These are phyloP conservation scores for Gonioctena quinquepunctata DNA, from an alignment of 1,140 invertebrate genomes.

Conservation along the genomic window DNA sequence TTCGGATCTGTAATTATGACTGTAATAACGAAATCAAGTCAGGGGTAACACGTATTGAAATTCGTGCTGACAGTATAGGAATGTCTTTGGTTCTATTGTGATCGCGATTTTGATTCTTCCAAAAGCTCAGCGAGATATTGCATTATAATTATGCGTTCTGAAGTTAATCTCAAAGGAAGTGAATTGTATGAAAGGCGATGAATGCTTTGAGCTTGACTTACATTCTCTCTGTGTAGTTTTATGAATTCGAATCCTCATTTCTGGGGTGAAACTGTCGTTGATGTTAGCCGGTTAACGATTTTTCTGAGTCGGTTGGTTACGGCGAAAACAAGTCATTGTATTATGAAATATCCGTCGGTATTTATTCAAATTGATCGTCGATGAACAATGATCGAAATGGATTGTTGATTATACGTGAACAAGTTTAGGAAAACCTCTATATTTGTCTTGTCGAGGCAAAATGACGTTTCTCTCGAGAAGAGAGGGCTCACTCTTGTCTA, in stretches of 20 bases:
- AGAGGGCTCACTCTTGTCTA: no score
- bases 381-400: no score
- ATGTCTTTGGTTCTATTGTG: constrained; percentile 22
- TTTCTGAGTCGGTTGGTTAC: not conserved
- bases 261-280: constrained; percentile 4
- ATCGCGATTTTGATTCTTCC: constrained; percentile 30
- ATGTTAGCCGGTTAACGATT: not conserved
- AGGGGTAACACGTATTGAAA: constrained; percentile 35
- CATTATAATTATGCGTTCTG: constrained; percentile 35
- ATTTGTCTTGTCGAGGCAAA: no score
- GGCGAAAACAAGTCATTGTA: not conserved
- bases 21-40: constrained; percentile 27
- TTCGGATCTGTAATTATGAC: constrained; percentile 33
- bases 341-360: no score
- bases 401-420: no score
- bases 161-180: constrained; percentile 15
- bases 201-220: not conserved
- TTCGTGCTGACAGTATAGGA: constrained; percentile 16
- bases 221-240: not conserved
- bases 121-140: constrained; percentile 29
- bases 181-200: not conserved
- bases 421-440: no score
- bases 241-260: not conserved
- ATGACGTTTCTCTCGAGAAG: no score
- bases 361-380: no score